Evolutionary conservation across 2,888 invertebrate genomes (phyloP), one percentile per base, ranked within the genome.

Genomic region (Mechanitis mazaeus): DNA sequence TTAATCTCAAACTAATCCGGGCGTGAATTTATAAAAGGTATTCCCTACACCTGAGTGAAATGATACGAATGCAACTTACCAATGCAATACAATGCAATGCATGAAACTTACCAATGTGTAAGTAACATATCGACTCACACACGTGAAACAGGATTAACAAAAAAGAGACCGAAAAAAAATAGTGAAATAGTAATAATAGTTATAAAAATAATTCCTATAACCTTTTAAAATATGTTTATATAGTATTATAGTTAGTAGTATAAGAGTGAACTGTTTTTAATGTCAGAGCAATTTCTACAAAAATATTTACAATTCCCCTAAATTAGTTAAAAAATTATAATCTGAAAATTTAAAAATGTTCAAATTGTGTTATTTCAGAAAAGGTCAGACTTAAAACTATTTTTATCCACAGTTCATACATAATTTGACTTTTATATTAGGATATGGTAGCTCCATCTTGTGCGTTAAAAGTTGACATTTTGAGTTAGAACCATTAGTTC

Each of bases 11-110:
- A 65, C 60, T 65, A 65, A 65, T 60, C 65, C 65, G 56, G 64
- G 65, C 64, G 59, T 66, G 61, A 63, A 66, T 64, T 66, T 64
- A 66, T 63, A 66, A 65, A 64, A 63, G 58, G 63, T 61, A 61
- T 65, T 65, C 61, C 55, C 63, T 64, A 64, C 61, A 65, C 63
- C 63, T 65, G 61, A 61, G 63, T 63, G 65, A 65, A 59, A 64
- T 61, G 64, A 59, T 55, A 61, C 63, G 59, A 55, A 59, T 59
- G 59, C 59, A 63, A n/a, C n/a, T n/a, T n/a, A n/a, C n/a, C n/a
- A n/a, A n/a, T n/a, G n/a, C n/a, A n/a, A n/a, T n/a, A n/a, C n/a
- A n/a, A n/a, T n/a, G n/a, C n/a, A n/a, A n/a, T n/a, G n/a, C n/a
- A n/a, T n/a, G n/a, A n/a, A n/a, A n/a, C n/a, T n/a, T n/a, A n/a